Evolutionary conservation across 1,140 invertebrate species (phyloP).

Genomic region (Rhysida immarginata): DNA sequence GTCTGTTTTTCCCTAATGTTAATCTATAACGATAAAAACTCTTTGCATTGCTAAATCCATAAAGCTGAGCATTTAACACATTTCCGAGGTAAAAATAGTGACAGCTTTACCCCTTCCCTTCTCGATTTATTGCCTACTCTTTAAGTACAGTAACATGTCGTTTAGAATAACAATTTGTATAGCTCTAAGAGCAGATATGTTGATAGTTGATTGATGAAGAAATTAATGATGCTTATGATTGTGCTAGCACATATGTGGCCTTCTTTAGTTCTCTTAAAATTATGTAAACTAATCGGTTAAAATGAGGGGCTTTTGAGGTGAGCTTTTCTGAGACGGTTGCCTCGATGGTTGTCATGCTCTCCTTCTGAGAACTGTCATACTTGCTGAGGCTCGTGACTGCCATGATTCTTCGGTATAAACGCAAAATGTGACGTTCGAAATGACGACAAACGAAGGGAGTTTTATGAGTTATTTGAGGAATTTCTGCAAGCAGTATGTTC

Average conservation of each 20-base stretch:
- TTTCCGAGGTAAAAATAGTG: too few species aligned
- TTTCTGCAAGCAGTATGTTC: background rate
- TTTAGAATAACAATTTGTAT: too few species aligned
- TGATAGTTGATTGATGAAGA: too few species aligned
- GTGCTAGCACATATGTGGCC: background rate
- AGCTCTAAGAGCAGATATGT: too few species aligned
- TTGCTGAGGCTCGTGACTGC: constrained; percentile 4
- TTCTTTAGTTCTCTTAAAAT: background rate
- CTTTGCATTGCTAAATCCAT: too few species aligned
- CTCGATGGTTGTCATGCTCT: background rate
- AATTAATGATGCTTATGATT: too few species aligned
- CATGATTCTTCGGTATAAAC: background rate
- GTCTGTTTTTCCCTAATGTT: too few species aligned
- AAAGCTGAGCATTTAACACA: too few species aligned
- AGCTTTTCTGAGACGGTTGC: background rate
- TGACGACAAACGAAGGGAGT: constrained; percentile 1
- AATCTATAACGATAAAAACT: too few species aligned
- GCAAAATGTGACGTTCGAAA: constrained; percentile 3
- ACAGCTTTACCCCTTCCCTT: too few species aligned
- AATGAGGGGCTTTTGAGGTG: background rate
- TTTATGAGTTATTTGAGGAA: background rate
- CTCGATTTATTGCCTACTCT: too few species aligned
- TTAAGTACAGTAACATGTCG: too few species aligned
- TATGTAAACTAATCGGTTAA: background rate
- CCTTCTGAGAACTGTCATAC: background rate